Conservation (phyloP, 2,888 invertebrate species). For the Dimorphilus gyrociliatus region DNA sequence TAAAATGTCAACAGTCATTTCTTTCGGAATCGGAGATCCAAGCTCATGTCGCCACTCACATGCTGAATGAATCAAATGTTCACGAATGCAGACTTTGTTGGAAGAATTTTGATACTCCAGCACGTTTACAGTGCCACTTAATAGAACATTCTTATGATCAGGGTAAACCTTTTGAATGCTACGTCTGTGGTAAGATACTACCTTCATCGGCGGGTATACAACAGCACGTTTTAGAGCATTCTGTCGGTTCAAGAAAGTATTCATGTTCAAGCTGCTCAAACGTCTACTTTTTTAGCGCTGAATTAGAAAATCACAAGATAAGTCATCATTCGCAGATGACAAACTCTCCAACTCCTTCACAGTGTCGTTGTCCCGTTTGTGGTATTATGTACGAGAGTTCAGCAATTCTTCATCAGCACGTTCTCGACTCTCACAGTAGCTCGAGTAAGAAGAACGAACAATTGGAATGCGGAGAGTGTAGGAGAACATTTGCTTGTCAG, state of each 20-base stretch:
- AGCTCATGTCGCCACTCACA: constrained; percentile 45
- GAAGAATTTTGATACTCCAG: constrained; percentile 50
- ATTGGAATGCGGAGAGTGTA: no score
- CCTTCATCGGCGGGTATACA: constrained; percentile 65
- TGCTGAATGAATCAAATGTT: constrained; percentile 42
- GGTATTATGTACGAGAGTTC: no score
- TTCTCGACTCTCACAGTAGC: no score
- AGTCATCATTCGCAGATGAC: constrained; percentile 9
- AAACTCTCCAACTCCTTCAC: no score
- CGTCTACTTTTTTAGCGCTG: constrained; percentile 76
- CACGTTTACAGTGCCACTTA: constrained; percentile 66
- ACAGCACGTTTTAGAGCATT: constrained; percentile 65
- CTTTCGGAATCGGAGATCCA: constrained; percentile 48
- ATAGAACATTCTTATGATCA: constrained; percentile 86
- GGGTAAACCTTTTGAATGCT: constrained; percentile 60
- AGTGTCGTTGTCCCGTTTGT: no score
- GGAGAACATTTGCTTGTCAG: no score
- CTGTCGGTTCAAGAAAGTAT: constrained; percentile 61
- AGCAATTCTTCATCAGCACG: no score
- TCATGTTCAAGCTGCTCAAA: constrained; percentile 62
- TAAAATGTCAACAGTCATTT: constrained; percentile 51
- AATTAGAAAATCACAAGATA: constrained; percentile 62
- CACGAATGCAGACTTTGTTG: constrained; percentile 61
- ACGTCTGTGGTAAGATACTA: constrained; percentile 70
- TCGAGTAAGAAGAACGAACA: no score